phyloP scores from a whole-genome alignment of 1,140 invertebrate genomes.

The Pachypsylla venusta region DNA sequence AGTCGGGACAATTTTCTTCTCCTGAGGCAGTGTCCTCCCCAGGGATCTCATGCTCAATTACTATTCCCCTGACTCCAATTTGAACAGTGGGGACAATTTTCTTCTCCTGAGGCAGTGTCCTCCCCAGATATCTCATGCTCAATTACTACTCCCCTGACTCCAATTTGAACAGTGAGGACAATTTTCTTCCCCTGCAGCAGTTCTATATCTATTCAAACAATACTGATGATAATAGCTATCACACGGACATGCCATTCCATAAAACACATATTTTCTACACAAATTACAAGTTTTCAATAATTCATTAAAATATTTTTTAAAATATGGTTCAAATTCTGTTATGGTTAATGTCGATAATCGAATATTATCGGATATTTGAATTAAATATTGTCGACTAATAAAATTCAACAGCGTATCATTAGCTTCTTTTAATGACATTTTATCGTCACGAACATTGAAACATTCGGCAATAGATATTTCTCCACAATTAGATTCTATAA shows the following conservation, averaged over 20 bases:
- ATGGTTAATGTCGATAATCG: not conserved
- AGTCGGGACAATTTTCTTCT: too few relatives aligned
- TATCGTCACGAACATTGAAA: not conserved
- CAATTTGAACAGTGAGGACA: conserved; percentile 2
- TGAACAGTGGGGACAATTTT: too few relatives aligned
- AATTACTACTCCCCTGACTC: too few relatives aligned
- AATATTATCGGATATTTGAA: not conserved
- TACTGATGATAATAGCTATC: not conserved
- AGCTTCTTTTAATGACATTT: not conserved
- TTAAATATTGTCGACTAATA: not conserved
- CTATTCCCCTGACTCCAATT: too few relatives aligned
- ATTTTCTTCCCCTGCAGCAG: not conserved
- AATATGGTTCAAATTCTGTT: conserved; percentile 1
- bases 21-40: too few relatives aligned
- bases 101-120: too few relatives aligned
- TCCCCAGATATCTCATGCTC: too few relatives aligned
- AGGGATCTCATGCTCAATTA: too few relatives aligned
- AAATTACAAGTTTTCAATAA: not conserved
- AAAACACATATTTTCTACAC: not conserved
- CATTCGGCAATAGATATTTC: conserved; percentile 5
- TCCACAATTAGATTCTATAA: not conserved
- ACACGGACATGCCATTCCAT: not conserved
- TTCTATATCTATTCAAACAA: conserved; percentile 1
- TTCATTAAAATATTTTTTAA: conserved; percentile 4
- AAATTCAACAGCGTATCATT: not conserved